Evolutionary conservation across 2,113 vertebrate genomes (phyloP).

Genomic region (Tinamus guttatus): DNA sequence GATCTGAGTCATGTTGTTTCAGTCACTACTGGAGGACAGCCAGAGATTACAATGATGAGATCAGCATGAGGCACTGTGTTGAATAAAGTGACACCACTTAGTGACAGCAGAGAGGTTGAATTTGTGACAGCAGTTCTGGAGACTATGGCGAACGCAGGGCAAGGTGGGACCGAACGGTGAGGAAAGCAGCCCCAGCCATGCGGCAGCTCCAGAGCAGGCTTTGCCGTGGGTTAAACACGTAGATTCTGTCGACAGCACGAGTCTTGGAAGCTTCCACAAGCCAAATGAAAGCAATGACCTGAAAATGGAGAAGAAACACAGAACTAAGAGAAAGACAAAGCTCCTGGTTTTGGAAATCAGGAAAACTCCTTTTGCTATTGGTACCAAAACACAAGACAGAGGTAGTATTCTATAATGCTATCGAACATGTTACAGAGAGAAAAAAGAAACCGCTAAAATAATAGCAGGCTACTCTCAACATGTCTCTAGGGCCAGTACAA

Average conservation of each 20-base stretch:
- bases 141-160: background rate
- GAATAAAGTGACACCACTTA: constrained; percentile 21
- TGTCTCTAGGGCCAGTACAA: background rate
- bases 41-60: constrained; percentile 25
- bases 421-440: background rate
- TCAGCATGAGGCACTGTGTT: background rate
- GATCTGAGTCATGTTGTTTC: background rate
- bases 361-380: background rate
- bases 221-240: background rate
- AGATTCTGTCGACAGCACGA: background rate
- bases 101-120: background rate
- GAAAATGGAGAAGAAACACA: background rate
- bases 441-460: background rate
- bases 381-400: background rate
- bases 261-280: background rate
- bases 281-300: background rate
- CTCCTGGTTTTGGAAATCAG: background rate
- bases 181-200: background rate
- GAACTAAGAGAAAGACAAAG: background rate
- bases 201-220: background rate
- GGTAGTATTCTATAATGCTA: background rate
- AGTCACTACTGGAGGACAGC: constrained; percentile 7
- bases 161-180: background rate
- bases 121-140: constrained; percentile 20
- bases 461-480: background rate